Evolutionary conservation across 2,797 vertebrate species (phyloP).

Genomic region (Otolemur crassicaudatus): DNA sequence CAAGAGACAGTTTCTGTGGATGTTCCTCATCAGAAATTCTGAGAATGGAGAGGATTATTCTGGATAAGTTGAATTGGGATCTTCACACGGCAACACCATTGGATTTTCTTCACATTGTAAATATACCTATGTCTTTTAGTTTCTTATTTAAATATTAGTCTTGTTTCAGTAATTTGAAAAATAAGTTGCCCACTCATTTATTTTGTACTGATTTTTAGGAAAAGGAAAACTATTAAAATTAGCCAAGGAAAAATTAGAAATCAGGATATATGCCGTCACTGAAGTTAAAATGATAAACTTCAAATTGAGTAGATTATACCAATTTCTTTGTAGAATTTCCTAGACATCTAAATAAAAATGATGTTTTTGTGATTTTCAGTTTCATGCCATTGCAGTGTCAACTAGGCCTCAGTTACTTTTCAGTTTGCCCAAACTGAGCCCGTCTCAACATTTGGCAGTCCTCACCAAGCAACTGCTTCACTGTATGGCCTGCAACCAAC

Average conservation of each 20-base stretch:
- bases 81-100: constrained; percentile 96
- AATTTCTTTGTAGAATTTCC: constrained; percentile 16
- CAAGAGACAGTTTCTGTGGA: constrained; percentile 94
- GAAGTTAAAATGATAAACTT: constrained; percentile 31
- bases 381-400: constrained; percentile 94
- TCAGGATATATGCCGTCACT: constrained; percentile 25
- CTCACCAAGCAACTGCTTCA: constrained; percentile 94
- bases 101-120: constrained; percentile 98
- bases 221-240: constrained; percentile 44
- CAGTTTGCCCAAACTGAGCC: constrained; percentile 88
- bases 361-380: constrained; percentile 86
- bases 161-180: constrained; percentile 51
- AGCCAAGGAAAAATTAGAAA: constrained; percentile 44
- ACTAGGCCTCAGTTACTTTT: constrained; percentile 91
- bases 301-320: neutral
- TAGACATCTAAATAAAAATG: constrained; percentile 41
- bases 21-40: constrained; percentile 97
- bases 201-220: constrained; percentile 52
- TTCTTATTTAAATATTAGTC: constrained; percentile 50
- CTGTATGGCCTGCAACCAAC: constrained; percentile 93
- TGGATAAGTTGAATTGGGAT: constrained; percentile 98
- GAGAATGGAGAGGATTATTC: constrained; percentile 97
- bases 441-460: constrained; percentile 93
- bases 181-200: neutral
- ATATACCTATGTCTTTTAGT: constrained; percentile 69